phyloP scores from a whole-genome alignment of 2,113 vertebrate genomes.

The Columbina picui region DNA sequence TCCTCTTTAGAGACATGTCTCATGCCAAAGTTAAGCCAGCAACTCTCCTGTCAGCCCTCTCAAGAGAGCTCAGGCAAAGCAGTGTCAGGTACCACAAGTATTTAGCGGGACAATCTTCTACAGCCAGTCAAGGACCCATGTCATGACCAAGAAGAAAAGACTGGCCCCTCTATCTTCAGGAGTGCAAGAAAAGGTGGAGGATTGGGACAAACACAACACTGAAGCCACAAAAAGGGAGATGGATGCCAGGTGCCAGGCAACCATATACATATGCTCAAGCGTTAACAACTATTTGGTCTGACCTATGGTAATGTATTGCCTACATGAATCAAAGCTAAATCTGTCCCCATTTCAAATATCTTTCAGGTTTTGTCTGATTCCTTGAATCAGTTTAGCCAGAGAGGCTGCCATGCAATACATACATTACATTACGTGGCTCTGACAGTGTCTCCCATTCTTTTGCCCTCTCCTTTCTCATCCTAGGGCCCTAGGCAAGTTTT shows the following conservation, averaged over 20 bases:
- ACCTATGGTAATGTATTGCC: neutral
- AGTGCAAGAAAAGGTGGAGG: neutral
- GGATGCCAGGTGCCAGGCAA: neutral
- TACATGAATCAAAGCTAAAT: neutral
- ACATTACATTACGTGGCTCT: fast-evolving
- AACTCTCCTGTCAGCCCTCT: neutral
- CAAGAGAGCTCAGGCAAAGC: neutral
- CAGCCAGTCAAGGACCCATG: neutral
- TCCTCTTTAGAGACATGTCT: neutral
- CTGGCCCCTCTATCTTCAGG: neutral
- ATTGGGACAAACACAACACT: neutral
- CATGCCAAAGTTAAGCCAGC: neutral
- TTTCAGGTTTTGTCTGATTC: neutral
- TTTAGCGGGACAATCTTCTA: neutral
- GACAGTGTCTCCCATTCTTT: neutral
- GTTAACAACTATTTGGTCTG: neutral
- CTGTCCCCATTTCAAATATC: neutral
- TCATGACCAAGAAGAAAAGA: neutral
- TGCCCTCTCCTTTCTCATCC: neutral
- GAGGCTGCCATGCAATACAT: neutral
- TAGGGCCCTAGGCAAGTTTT: neutral
- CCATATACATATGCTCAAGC: neutral
- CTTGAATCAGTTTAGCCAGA: neutral
- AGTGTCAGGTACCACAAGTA: neutral
- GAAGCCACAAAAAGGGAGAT: neutral